Conservation (phyloP, 2,113 vertebrate genomes). For the Datnioides undecimradiatus region DNA sequence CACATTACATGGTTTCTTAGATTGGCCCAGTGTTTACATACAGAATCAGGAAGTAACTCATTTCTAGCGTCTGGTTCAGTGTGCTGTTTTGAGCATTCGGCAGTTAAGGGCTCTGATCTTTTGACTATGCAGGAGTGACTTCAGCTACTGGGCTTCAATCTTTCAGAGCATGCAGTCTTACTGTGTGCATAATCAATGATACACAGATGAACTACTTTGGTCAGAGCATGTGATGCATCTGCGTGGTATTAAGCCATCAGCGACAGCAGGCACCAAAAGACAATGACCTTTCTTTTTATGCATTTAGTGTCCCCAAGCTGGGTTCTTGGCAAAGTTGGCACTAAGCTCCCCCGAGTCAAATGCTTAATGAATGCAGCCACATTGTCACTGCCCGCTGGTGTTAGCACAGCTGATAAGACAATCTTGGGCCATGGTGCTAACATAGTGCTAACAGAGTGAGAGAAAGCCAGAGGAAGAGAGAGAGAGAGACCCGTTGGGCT, state of each 20-base stretch:
- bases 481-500: conserved; percentile 51
- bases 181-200: conserved; percentile 11
- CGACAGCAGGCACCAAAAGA: conserved; percentile 20
- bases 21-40: conserved; percentile 17
- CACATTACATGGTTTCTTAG: not conserved
- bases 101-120: conserved; percentile 2
- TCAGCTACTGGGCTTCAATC: not conserved
- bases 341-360: conserved; percentile 14
- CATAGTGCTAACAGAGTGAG: conserved; percentile 58
- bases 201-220: not conserved
- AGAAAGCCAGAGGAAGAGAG: conserved; percentile 34
- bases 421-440: conserved; percentile 56
- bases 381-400: conserved; percentile 56
- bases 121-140: not conserved
- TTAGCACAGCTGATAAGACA: conserved; percentile 78
- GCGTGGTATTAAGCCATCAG: not conserved
- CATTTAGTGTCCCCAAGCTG: conserved; percentile 16
- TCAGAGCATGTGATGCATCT: not conserved
- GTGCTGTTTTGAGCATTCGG: conserved; percentile 1
- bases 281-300: conserved; percentile 15
- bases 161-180: not conserved
- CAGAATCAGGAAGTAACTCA: conserved; percentile 38
- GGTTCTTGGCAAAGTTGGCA: conserved; percentile 38
- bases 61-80: not conserved
- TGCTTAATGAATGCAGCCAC: conserved; percentile 47